Evolutionary conservation across 2,113 vertebrate genomes (phyloP), one percentile per base, ranked within the genome.

Genomic region (Noctilio leporinus): DNA sequence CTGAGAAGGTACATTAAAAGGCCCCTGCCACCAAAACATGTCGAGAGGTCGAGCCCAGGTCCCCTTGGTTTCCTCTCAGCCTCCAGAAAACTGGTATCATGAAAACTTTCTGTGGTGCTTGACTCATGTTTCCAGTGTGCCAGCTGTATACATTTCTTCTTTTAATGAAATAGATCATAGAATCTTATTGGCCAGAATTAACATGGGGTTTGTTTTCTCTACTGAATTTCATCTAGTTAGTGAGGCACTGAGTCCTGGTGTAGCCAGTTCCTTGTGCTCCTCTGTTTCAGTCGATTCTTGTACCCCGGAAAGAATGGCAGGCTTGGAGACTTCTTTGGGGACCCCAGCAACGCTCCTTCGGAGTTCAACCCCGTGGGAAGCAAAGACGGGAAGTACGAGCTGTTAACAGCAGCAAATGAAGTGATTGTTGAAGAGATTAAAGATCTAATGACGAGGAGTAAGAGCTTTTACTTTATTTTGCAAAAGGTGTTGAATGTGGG

Each of bases 311-410:
- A 99, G 96, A 97, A 97, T 0, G 99, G 99, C 98, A 97, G 97
- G 92, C 87, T 91, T 10, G 98, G 98, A 6, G 99, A 99, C 95
- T 96, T 97, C 59, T 93, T 97, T 0, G 98, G 97, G 78, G 99
- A 99, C 20, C 38, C 95, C 20, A 95, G 97, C 19, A 62, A 95
- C 65, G 91, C 73, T 62, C 28, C 97, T 17, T 1, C 97, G 33
- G 99, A 99, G 22, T 97, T 96, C 0, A 98, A 98, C 40, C 97
- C 97, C 5, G 98, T 98, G 0, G 98, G 98, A 47, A 99, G 99
- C 76, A 99, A 99, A 65, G 99, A 99, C 75, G 99, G 99, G 70
- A 99, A 99, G 97, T 99, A 99, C 0, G 99, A 99, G 92, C 98
- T 99, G 64, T 97, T 99, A 86, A 98, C 99, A 7, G 98, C 99